These are phyloP conservation scores for Phrynocephalus guinanensis DNA, from an alignment of 2,797 vertebrate genomes.

Conservation along the genomic window DNA sequence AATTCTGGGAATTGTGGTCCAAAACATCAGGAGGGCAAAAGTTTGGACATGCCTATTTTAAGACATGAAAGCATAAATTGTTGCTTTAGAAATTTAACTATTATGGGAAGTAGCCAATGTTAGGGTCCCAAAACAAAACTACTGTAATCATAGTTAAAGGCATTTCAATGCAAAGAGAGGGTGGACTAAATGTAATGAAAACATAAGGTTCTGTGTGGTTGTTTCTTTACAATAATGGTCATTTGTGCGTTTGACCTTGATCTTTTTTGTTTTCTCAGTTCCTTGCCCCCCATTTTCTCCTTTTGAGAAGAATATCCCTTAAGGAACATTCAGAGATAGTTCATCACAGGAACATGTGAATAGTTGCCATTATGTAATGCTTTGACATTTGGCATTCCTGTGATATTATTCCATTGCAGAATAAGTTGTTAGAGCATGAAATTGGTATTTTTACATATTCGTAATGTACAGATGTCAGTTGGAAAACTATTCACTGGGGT, in stretches of 20 bases:
- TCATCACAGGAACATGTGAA: conserved; percentile 64
- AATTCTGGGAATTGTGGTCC: too few relatives aligned
- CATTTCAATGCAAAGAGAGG: too few relatives aligned
- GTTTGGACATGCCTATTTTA: too few relatives aligned
- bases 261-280: conserved; percentile 50
- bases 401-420: conserved; percentile 72
- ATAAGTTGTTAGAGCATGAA: conserved; percentile 83
- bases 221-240: background rate
- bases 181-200: background rate
- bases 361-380: conserved; percentile 72
- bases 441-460: conserved; percentile 82
- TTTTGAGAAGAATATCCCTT: conserved; percentile 61
- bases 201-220: background rate
- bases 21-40: too few relatives aligned
- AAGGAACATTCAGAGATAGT: conserved; percentile 60
- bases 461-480: conserved; percentile 80
- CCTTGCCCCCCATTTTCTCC: conserved; percentile 37
- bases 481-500: conserved; percentile 68
- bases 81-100: background rate
- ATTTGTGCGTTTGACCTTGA: conserved; percentile 33
- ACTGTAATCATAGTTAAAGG: background rate
- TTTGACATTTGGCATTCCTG: conserved; percentile 79
- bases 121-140: background rate
- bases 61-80: background rate
- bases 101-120: background rate